Conservation (phyloP, 1,140 invertebrate genomes). For the Grapholita molesta region DNA sequence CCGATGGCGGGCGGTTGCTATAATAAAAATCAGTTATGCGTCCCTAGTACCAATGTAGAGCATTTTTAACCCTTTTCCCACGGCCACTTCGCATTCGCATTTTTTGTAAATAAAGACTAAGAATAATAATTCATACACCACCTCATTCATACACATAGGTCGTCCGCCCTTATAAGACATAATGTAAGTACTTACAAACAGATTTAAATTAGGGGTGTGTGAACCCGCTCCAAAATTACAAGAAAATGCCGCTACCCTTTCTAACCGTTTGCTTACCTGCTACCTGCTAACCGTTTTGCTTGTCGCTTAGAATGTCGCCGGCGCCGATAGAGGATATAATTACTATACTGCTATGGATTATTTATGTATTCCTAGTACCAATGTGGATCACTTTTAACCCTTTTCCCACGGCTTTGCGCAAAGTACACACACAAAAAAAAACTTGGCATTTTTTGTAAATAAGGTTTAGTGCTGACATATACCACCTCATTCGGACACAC, state of each 20-base stretch:
- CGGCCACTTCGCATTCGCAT: neutral
- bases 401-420: neutral
- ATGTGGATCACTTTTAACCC: neutral
- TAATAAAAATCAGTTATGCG: neutral
- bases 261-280: too few species aligned
- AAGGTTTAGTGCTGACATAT: too few species aligned
- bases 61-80: neutral
- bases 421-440: neutral
- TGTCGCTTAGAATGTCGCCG: too few species aligned
- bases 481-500: too few species aligned
- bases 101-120: neutral
- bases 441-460: neutral
- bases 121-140: too few species aligned
- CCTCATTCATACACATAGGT: too few species aligned
- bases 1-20: neutral
- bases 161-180: too few species aligned
- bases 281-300: too few species aligned
- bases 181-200: too few species aligned
- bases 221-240: too few species aligned
- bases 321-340: neutral
- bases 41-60: neutral
- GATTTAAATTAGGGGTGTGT: too few species aligned
- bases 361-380: neutral
- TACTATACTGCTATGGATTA: neutral
- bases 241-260: too few species aligned